Evolutionary conservation across 2,888 invertebrate species (phyloP), one percentile per base, ranked within the genome.

Genomic region (Andrena flavipes): DNA sequence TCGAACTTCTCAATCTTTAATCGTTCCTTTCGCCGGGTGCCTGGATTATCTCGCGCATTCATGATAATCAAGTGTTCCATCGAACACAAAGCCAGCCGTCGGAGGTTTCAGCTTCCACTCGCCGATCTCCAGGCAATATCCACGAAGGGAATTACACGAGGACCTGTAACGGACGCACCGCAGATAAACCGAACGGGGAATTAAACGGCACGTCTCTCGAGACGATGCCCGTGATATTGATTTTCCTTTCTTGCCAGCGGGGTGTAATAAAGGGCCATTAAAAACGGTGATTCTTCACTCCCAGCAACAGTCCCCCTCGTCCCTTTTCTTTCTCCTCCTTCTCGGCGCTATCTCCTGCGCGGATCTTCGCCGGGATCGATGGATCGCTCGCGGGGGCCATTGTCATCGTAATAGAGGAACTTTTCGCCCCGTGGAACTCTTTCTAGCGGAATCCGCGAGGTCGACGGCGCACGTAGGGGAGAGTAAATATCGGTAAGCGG

Each of bases 231-330:
- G 65, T 42, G 71, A 23, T 88, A 88, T 88, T 88, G 88, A 88
- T 88, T 86, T 88, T 84, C 83, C 77, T 77, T 80, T 64, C 73
- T 67, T 51, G 72, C 49, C 82, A 68, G 74, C 54, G 81, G 84
- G 70, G 59, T 81, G 82, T 84, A 87, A 88, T 87, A 88, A 88
- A 84, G 80, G 83, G 64, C 84, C 85, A 87, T 88, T 88, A 88
- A 88, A 88, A 88, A 86, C 87, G 81, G 48, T 83, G 87, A 84
- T 87, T 88, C 87, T 81, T 80, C 81, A 81, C 86, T 86, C 81
- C 65, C 54, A 72, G 76, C 78, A 76, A 82, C 82, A 16, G 75
- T 81, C 70, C 76, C 76, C 73, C 75, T 67, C 77, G 80, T 62
- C 48, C 69, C 23, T 73, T 77, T 81, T 75, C 54, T 70, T 30